Percentiles rank a stretch among this genome's conserved stretches.
Evolutionary conservation across 2,888 invertebrate genomes (phyloP).

Genomic region (Aphidoletes aphidimyza): DNA sequence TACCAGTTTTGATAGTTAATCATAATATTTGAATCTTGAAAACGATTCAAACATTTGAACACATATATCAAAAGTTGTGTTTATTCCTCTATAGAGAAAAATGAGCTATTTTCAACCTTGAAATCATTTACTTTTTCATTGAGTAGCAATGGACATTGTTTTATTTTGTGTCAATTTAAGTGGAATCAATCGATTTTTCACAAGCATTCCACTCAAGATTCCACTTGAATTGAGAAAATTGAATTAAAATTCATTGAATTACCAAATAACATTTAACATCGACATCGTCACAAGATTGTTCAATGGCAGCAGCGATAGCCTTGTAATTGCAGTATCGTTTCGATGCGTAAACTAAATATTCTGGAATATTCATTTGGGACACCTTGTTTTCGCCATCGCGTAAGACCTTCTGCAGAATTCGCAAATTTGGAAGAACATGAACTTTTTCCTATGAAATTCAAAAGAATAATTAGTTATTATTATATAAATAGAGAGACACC

Average conservation of each 20-base stretch:
- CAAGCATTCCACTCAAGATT: too few species aligned
- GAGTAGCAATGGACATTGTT: too few species aligned
- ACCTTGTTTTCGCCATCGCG: background rate
- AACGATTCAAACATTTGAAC: too few species aligned
- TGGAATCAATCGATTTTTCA: too few species aligned
- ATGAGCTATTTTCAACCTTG: too few species aligned
- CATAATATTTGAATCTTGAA: too few species aligned
- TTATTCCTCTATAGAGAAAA: too few species aligned
- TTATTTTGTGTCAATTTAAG: background rate
- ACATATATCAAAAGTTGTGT: too few species aligned
- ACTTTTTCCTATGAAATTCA: background rate
- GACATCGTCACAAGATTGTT: conserved; percentile 7
- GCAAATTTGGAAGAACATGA: conserved; percentile 31
- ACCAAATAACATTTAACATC: conserved; percentile 33
- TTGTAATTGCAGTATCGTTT: conserved; percentile 64
- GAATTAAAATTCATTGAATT: background rate
- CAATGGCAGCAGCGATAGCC: conserved; percentile 6
- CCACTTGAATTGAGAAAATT: too few species aligned
- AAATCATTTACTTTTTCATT: too few species aligned
- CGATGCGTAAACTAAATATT: conserved; percentile 63
- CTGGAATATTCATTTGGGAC: conserved; percentile 57
- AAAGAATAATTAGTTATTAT: background rate
- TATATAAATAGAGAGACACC: too few species aligned
- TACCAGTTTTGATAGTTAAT: too few species aligned
- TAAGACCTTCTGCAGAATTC: background rate